Conservation (phyloP, 2,888 invertebrate genomes). For the Myopa testacea region DNA sequence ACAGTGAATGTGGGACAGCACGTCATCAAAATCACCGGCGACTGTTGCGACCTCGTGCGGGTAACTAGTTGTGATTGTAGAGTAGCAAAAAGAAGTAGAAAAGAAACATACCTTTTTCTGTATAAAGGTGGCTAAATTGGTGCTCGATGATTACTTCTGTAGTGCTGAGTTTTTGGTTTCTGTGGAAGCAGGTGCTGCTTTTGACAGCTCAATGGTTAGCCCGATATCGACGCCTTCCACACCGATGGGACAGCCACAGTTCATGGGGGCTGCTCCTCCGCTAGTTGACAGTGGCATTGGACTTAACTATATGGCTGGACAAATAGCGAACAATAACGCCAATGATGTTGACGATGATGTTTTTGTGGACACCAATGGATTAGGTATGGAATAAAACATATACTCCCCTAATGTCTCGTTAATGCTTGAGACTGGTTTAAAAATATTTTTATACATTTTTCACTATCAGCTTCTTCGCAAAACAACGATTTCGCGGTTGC, state of each 20-base stretch:
- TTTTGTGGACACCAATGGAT: conserved; percentile 60
- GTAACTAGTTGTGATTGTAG: conserved; percentile 69
- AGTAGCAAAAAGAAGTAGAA: neutral
- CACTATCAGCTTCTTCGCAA: conserved; percentile 50
- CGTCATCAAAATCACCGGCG: conserved; percentile 87
- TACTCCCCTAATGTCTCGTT: too few species aligned
- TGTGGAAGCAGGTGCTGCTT: conserved; percentile 66
- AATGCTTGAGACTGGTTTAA: too few species aligned
- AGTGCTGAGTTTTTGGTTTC: conserved; percentile 68
- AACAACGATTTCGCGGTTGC: conserved; percentile 57
- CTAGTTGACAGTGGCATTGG: conserved; percentile 68
- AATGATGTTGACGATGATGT: conserved; percentile 68
- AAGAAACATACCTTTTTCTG: too few species aligned
- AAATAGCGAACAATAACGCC: conserved; percentile 52
- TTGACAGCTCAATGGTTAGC: conserved; percentile 65
- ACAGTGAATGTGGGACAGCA: conserved; percentile 87
- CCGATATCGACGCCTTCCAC: conserved; percentile 65
- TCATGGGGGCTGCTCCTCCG: conserved; percentile 59
- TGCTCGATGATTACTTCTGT: conserved; percentile 86
- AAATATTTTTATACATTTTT: too few species aligned
- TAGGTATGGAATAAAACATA: conserved; percentile 42
- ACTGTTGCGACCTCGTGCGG: conserved; percentile 85
- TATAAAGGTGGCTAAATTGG: conserved; percentile 83
- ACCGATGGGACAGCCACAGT: conserved; percentile 63
- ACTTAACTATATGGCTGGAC: conserved; percentile 64